Base-by-base conservation (phyloP, 1,140 invertebrate genomes). In the Caligus rogercresseyi region DNA sequence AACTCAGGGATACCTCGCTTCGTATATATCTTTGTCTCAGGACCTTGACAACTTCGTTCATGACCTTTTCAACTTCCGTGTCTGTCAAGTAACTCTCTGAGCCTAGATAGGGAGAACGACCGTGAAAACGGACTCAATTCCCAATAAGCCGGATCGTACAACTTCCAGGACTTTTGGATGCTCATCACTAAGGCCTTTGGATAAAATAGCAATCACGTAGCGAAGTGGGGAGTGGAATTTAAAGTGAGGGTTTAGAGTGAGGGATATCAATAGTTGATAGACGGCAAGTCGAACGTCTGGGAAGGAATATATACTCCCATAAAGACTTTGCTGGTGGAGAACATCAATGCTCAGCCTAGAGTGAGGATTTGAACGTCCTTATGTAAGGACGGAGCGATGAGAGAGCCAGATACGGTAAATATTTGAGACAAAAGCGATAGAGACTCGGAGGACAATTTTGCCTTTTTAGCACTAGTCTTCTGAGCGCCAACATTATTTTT, bases 1-100 rank as follows among this genome's bases (percentile, higher is more conserved):
- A 43, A n/a, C 31, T 43, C 31, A 43, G 31, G 7, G n/a, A 11
- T 43, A n/a, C 31, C 31, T 43, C 31, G 7, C n/a, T 43, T 43
- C 7, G n/a, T n/a, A n/a, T 11, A 43, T 43, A 43, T 43, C n/a
- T 43, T 43, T 43, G 31, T 43, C n/a, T 43, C 31, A 43, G 7
- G 54, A 56, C 54, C 14, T 56, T 56, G 19, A 56, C 24, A n/a
- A 56, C 4, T 56, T 56, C 54, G 24, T n/a, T 18, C 54, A 21
- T 56, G 2, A 56, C 24, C 20, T 56, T 56, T 2, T 21, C 24
- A 20, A 56, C 24, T 25, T 56, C 54, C 24, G 20, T 23, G 18
- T 21, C 3, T n/a, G 15, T 2, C 1, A 21, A 13, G 14, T 3
- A 2, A 56, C 18, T 15, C 24, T 56, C 54, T 21, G 24, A 21